A percentile compares a stretch with the other conserved stretches of the same genome.
Conservation (phyloP, 2,888 invertebrate genomes). For the Actias luna region DNA sequence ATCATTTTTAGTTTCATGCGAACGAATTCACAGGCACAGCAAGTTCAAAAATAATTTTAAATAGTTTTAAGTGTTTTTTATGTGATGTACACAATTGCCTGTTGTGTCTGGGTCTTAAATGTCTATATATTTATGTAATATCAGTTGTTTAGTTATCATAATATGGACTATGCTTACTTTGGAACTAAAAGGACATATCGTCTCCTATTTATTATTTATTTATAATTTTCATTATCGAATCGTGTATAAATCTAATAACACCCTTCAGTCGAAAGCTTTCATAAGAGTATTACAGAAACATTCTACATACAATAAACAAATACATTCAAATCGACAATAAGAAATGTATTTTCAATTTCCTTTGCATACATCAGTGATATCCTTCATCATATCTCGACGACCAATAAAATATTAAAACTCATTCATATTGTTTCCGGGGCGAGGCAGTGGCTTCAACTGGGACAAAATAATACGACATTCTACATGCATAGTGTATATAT, state of each 20-base stretch:
- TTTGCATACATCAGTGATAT: slow-evolving; percentile 45
- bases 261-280: neutral
- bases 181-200: too few species aligned
- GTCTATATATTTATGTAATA: too few species aligned
- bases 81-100: too few species aligned
- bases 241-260: neutral
- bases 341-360: slow-evolving; percentile 44
- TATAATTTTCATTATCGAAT: neutral
- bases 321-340: slow-evolving; percentile 26
- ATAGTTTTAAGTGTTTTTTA: too few species aligned
- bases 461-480: slow-evolving; percentile 32
- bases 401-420: slow-evolving; percentile 53
- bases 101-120: too few species aligned
- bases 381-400: slow-evolving; percentile 38
- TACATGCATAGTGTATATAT: slow-evolving; percentile 29
- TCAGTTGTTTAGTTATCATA: too few species aligned
- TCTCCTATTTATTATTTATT: neutral
- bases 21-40: too few species aligned
- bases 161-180: too few species aligned
- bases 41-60: too few species aligned
- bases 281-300: neutral
- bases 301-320: slow-evolving; percentile 27
- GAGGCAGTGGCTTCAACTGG: slow-evolving; percentile 30
- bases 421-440: slow-evolving; percentile 40
- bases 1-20: too few species aligned